phyloP scores from a whole-genome alignment of 2,797 vertebrate species.

The Manis javanica region DNA sequence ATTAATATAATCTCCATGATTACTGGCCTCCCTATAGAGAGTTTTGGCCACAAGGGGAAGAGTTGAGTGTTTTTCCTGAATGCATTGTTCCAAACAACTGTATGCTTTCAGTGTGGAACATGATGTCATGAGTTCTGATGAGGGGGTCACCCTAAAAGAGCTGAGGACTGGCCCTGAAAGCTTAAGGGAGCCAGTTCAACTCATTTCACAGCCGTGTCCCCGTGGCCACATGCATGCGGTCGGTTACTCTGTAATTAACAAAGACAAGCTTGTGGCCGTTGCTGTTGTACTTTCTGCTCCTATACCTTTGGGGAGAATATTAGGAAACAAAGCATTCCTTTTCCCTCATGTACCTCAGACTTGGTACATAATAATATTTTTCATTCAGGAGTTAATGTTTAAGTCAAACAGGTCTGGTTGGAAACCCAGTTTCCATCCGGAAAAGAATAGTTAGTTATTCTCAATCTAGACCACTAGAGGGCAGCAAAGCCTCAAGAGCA shows the following conservation, averaged over 20 bases:
- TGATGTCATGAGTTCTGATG: background rate
- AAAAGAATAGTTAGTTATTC: background rate
- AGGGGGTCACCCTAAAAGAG: background rate
- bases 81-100: background rate
- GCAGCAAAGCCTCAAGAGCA: background rate
- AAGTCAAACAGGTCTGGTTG: background rate
- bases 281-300: background rate
- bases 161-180: background rate
- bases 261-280: background rate
- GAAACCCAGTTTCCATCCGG: background rate
- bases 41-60: background rate
- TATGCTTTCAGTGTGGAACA: background rate
- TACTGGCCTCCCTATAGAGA: background rate
- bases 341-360: background rate
- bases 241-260: background rate
- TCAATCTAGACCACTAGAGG: constrained; percentile 41
- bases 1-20: background rate
- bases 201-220: fast-evolving
- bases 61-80: background rate
- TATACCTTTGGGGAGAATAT: background rate
- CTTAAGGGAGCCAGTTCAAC: background rate
- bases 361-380: background rate
- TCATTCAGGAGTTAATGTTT: background rate
- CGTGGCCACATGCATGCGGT: fast-evolving
- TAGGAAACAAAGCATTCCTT: background rate